A percentile compares a stretch with the other conserved stretches of the same genome.
phyloP scores from a whole-genome alignment of 1,140 invertebrate species.

The Lucilia sericata region DNA sequence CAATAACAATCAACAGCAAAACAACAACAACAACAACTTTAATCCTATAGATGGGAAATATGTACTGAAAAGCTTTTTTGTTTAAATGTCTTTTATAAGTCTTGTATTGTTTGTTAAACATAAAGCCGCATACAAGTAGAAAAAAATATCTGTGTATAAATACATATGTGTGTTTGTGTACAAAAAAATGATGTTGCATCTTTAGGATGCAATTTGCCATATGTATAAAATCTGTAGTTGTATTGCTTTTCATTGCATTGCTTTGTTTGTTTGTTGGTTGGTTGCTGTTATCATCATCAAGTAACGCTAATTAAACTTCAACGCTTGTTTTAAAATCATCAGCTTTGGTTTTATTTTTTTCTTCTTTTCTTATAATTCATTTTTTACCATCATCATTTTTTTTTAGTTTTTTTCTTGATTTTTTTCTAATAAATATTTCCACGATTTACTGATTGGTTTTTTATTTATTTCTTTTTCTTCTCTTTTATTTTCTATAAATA shows the following conservation, averaged over 20 bases:
- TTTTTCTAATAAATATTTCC: slow-evolving; percentile 33
- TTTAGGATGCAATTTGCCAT: slow-evolving; percentile 62
- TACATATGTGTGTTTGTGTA: slow-evolving; percentile 6
- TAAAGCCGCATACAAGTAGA: not conserved
- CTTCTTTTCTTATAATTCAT: slow-evolving; percentile 26
- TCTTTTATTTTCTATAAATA: slow-evolving; percentile 51
- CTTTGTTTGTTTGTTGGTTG: not conserved
- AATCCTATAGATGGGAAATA: not conserved
- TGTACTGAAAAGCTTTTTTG: not conserved
- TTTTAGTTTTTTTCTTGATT: slow-evolving; percentile 32
- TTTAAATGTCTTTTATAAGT: not conserved
- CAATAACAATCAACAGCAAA: not conserved
- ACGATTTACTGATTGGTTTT: slow-evolving; percentile 28
- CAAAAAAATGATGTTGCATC: slow-evolving; percentile 38
- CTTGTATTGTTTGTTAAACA: not conserved
- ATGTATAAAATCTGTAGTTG: slow-evolving; percentile 26
- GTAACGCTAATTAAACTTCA: slow-evolving; percentile 66
- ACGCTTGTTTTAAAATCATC: slow-evolving; percentile 52
- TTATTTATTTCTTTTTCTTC: slow-evolving; percentile 10
- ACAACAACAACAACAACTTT: no score
- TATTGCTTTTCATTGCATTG: no score
- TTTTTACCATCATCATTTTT: slow-evolving; percentile 24
- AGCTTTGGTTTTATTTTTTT: slow-evolving; percentile 54
- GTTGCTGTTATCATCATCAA: slow-evolving; percentile 53
- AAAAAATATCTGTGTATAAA: not conserved